Evolutionary conservation across 2,797 vertebrate species (phyloP), one percentile per base, ranked within the genome.

Genomic region (Oryzias dopingdopingensis): DNA sequence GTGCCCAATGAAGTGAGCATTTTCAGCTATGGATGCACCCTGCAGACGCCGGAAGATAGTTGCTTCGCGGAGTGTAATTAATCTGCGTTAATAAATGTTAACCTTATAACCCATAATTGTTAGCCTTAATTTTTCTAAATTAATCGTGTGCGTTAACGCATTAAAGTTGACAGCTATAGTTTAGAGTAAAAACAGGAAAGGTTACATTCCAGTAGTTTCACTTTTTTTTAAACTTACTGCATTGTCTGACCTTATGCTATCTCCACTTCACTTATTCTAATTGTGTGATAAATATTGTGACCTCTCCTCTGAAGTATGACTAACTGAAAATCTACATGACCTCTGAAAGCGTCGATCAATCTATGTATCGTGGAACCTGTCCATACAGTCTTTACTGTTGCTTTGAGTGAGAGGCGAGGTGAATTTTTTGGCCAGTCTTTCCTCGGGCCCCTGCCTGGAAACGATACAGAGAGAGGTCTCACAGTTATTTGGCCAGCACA

Each of bases 401-500:
- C 77, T 67, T 40, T 58, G 62, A 56, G 62, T 62, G 46, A 45
- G 65, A 18, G 12, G 51, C 4, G 58, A 77, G 82, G 77, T 85
- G 73, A 75, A 72, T 84, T 62, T 82, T 58, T 76, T 12, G 66
- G 76, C 52, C 66, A 62, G 74, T 53, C 71, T 67, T 65, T 80
- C 42, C 60, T 73, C 15, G 49, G 71, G 76, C 77, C 76, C 67
- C 69, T 54, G 83, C 81, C 81, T 80, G 71, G 81, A 82, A 73
- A 52, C 78, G 80, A 83, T 77, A 87, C 83, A 88, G 80, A 90
- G 84, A 77, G 86, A 83, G 77, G 81, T 72, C 87, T 89, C 81
- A 90, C 85, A 82, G 85, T 81, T 84, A 85, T 89, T 90, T 89
- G 84, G 86, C 82, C 71, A 62, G 68, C 75, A 84, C 75, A 84